Percentiles rank a stretch among this genome's conserved stretches.
phyloP scores from a whole-genome alignment of 2,888 invertebrate species.

The Monopis laevigella region DNA sequence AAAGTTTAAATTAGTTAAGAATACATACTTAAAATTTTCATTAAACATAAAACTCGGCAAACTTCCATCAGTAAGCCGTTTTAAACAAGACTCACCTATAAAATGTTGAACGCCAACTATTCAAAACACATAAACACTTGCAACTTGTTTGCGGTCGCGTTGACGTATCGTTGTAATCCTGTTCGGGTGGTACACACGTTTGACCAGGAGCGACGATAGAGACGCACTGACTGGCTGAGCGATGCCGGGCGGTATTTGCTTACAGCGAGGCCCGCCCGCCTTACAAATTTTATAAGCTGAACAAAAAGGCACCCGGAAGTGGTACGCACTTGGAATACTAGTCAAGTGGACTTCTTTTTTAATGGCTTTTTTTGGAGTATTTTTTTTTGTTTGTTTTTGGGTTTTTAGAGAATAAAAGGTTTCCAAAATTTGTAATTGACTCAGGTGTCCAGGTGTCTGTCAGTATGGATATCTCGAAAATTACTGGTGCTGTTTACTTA shows the following conservation, averaged over 20 bases:
- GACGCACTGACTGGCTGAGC: background rate
- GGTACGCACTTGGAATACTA: conserved; percentile 1
- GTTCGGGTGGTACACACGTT: conserved; percentile 1
- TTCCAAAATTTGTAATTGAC: too few species aligned
- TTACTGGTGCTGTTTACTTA: too few species aligned
- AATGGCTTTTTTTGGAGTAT: too few species aligned
- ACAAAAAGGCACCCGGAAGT: conserved; percentile 6
- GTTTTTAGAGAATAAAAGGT: too few species aligned
- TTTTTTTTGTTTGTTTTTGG: too few species aligned
- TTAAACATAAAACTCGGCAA: too few species aligned
- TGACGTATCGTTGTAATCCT: background rate
- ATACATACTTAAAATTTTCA: too few species aligned
- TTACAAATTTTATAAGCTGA: conserved; percentile 8
- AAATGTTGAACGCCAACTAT: background rate
- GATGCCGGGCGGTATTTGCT: conserved; percentile 3
- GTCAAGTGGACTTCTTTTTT: background rate
- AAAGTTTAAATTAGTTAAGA: too few species aligned
- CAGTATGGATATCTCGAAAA: too few species aligned
- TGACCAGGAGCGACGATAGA: background rate
- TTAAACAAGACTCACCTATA: conserved; percentile 9
- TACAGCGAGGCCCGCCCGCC: conserved; percentile 9
- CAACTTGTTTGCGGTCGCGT: conserved; percentile 2
- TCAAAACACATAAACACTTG: conserved; percentile 1
- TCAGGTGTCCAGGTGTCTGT: too few species aligned
- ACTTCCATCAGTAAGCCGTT: too few species aligned